phyloP scores from a whole-genome alignment of 2,797 vertebrate genomes.

The Neoniphon sammara region DNA sequence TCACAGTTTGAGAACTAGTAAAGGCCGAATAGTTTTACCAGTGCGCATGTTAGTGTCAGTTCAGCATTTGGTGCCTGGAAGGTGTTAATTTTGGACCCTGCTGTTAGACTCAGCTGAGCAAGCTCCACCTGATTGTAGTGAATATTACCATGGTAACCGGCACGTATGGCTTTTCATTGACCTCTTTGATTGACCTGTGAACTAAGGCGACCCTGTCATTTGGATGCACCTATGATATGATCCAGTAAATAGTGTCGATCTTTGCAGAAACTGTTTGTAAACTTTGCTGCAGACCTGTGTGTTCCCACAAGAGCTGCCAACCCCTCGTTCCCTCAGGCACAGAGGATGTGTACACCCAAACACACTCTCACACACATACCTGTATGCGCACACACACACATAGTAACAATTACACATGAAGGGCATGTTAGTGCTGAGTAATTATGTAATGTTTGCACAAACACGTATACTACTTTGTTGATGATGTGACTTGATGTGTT shows the following conservation, averaged over 20 bases:
- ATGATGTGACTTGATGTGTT: background rate
- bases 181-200: too few species aligned
- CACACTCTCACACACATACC: background rate
- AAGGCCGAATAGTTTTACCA: too few species aligned
- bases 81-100: too few species aligned
- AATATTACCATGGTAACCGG: background rate
- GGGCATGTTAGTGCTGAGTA: background rate
- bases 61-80: too few species aligned
- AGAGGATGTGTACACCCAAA: slow-evolving; percentile 4
- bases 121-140: background rate
- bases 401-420: background rate
- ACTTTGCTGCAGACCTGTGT: background rate
- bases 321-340: background rate
- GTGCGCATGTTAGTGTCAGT: too few species aligned
- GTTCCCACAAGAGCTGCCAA: slow-evolving; percentile 1
- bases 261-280: background rate
- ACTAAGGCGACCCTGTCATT: too few species aligned
- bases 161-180: background rate
- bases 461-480: background rate
- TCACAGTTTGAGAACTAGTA: too few species aligned
- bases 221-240: too few species aligned
- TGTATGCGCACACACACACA: background rate
- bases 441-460: background rate
- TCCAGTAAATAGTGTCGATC: too few species aligned
- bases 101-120: background rate